Base-by-base conservation (phyloP, 1,140 invertebrate species). In the Neodiprion fabricii region DNA sequence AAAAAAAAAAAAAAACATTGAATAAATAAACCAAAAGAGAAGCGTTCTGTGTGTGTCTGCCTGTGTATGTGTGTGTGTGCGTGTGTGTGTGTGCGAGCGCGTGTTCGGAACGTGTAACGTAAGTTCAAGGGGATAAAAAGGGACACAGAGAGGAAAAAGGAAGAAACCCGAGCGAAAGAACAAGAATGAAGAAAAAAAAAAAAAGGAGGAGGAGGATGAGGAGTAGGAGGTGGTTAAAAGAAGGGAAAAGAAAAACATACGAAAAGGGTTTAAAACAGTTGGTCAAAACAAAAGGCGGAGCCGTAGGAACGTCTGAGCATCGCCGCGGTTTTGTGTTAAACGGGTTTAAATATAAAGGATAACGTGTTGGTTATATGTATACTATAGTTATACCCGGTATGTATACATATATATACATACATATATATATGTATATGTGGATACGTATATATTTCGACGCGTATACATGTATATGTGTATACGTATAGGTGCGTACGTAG, bases 281-380 rank as follows among this genome's bases (percentile, higher is more conserved):
- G 83, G 78, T 48, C 81, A 79, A 85, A 85, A 86, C 84, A 85
- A 86, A 83, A 84, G 81, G 79, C 80, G 78, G 80, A 82, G 78
- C 74, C 28, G 66, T 74, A 84, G 83, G 80, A 68, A 78, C 83
- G 83, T 85, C 83, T 85, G 84, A 85, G 83, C 84, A 85, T 76
- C 75, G 48, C 75, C 74, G 76, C 66, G 67, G 80, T 84, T 85
- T 81, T 84, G 78, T 79, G 77, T 79, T 79, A 79, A 83, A 85
- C 82, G 80, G 77, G 79, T 81, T 81, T 84, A 78, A 82, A 84
- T 85, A 82, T 85, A 85, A 83, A 85, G 83, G 80, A 77, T 85
- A 83, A 85, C 84, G 82, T 83, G 81, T 82, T 86, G 79, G 84
- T 79, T 80, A 61, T 17, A 9, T 61, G 28, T 40, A 40, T 40